Percentiles rank a stretch among this genome's conserved stretches.
phyloP scores from a whole-genome alignment of 2,797 vertebrate species.

The Sebastes miniatus region DNA sequence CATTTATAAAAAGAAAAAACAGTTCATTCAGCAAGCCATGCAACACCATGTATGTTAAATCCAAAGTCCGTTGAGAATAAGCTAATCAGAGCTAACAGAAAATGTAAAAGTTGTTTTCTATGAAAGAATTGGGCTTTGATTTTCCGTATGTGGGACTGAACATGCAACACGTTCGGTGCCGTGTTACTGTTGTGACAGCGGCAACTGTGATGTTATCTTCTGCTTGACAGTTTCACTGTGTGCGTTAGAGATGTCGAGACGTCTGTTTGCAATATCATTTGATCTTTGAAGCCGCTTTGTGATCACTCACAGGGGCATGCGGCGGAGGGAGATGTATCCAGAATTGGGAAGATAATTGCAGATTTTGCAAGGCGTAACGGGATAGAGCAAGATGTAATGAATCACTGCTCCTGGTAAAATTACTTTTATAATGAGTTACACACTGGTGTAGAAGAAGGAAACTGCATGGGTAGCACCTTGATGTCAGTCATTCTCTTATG shows the following conservation, averaged over 20 bases:
- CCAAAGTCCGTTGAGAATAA: neutral
- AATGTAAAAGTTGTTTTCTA: neutral
- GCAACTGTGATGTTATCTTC: neutral
- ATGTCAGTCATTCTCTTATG: neutral
- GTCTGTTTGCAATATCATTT: neutral
- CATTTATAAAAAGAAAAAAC: neutral
- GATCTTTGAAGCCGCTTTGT: slow-evolving; percentile 2
- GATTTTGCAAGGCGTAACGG: slow-evolving; percentile 25
- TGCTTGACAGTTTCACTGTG: neutral
- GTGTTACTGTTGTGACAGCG: neutral
- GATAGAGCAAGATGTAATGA: slow-evolving; percentile 21
- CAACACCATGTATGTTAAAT: neutral
- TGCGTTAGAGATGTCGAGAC: neutral
- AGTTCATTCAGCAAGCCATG: neutral
- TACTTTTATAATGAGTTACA: slow-evolving; percentile 19
- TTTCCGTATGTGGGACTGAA: neutral
- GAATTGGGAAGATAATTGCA: slow-evolving; percentile 29
- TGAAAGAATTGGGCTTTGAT: neutral
- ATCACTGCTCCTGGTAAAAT: slow-evolving; percentile 14
- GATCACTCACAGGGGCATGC: neutral
- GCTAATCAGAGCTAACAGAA: neutral
- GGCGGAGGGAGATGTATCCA: neutral
- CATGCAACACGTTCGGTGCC: neutral
- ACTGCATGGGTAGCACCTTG: neutral
- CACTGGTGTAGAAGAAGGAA: neutral